Evolutionary conservation across 2,113 vertebrate species (phyloP), one percentile per base, ranked within the genome.

Genomic region (Setophaga kirtlandii): DNA sequence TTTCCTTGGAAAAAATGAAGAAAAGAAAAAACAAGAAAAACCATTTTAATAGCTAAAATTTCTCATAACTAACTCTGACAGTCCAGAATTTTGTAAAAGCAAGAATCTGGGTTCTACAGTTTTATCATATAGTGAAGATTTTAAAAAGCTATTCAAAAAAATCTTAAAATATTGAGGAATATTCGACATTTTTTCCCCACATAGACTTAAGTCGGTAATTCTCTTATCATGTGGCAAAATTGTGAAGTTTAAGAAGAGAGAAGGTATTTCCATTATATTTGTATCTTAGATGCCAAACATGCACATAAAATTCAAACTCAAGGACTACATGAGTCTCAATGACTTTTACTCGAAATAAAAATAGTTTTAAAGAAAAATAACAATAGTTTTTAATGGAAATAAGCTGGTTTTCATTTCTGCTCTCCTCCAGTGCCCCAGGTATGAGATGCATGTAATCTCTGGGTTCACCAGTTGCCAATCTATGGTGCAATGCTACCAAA

Each of bases 141-240:
- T 70, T 0, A 2, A n/a, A 60, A 71, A 59, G 1, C 0, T 64
- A 73, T 76, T 4, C 0, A 8, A 58, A 55, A 85, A 52, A n/a
- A 6, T 20, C 17, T 71, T 63, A 83, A 63, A 50, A 79, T 24
- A n/a, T 21, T 64, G 30, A 60, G 6, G 11, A 67, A 44, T n/a
- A 10, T 22, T 7, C 22, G 19, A 21, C 5, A 35, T 8, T 60
- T 74, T 69, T 70, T 53, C 19, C 31, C 10, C 10, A 30, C 12
- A 33, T 3, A 47, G 9, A 4, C 4, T 50, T 25, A 67, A 31
- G 4, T 15, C 63, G 1, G 7, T 71, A 18, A 47, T 19, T 68
- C 37, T 75, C 16, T 58, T 42, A 80, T 30, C 0, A 0, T 10
- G 2, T 15, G 18, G 46, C 15, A 50, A 65, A 76, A 68, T 0